These are phyloP conservation scores for Chromis chromis DNA, from an alignment of 2,797 vertebrate genomes.

Conservation along the genomic window DNA sequence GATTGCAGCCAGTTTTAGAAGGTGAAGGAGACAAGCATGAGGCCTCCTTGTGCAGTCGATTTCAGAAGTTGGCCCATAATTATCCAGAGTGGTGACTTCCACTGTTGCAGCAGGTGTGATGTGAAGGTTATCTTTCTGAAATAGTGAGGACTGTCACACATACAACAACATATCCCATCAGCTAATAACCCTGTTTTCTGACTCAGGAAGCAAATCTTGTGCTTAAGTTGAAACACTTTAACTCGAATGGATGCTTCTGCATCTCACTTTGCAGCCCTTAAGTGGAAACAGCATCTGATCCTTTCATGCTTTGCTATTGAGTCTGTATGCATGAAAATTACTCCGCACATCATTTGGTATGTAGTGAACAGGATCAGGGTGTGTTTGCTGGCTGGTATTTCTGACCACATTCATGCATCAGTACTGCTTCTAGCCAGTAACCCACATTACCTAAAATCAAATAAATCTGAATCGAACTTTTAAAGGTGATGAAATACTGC, in stretches of 20 bases:
- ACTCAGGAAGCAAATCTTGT: neutral
- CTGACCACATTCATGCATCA: neutral
- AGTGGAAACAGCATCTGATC: neutral
- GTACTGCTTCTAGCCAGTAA: neutral
- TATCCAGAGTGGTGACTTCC: slow-evolving; percentile 1
- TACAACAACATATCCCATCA: neutral
- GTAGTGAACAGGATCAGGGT: no score
- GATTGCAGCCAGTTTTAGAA: slow-evolving; percentile 14
- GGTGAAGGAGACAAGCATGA: slow-evolving; percentile 2
- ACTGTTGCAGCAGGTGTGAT: neutral
- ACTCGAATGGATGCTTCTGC: neutral
- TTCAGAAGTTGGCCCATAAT: neutral
- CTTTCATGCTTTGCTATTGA: neutral
- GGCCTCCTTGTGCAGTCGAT: neutral
- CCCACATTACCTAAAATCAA: neutral
- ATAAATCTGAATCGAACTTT: neutral
- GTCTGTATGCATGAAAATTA: neutral
- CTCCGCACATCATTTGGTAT: neutral
- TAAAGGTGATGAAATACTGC: slow-evolving; percentile 13
- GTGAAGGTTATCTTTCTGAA: neutral
- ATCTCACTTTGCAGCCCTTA: neutral
- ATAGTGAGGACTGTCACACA: neutral
- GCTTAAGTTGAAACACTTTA: neutral
- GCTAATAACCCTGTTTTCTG: neutral
- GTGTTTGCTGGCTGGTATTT: neutral